These are phyloP conservation scores for Urocitellus parryii DNA, from an alignment of 2,113 vertebrate genomes.

Conservation along the genomic window DNA sequence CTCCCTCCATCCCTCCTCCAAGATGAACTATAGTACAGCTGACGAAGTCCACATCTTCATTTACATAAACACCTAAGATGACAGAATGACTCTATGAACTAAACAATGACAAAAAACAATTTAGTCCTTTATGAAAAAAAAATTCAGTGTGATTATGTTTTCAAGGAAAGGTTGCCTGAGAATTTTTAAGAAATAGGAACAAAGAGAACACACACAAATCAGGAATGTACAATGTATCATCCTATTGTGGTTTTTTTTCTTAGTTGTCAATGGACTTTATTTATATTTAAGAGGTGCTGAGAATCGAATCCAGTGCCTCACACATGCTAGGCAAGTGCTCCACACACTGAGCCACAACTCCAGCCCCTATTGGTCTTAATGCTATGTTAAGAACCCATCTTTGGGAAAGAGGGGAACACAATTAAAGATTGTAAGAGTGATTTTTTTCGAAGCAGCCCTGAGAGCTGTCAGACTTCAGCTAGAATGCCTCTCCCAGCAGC, in stretches of 20 bases:
- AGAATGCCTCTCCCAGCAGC: constrained; percentile 29
- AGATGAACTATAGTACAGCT: not conserved
- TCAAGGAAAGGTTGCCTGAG: not conserved
- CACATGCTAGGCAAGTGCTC: too few relatives aligned
- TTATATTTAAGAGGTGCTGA: too few relatives aligned
- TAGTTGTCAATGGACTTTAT: too few relatives aligned
- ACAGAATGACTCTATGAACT: not conserved
- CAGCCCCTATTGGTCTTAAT: not conserved
- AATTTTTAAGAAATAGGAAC: not conserved
- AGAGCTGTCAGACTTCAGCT: not conserved
- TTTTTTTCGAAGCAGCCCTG: not conserved
- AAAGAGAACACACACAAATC: not conserved
- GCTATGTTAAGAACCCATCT: not conserved
- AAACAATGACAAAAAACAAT: not conserved
- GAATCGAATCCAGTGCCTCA: too few relatives aligned
- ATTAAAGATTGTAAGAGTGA: not conserved
- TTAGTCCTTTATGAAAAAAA: not conserved
- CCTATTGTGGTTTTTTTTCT: too few relatives aligned
- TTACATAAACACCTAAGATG: constrained; percentile 11
- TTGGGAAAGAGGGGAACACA: constrained; percentile 44
- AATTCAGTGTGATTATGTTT: not conserved
- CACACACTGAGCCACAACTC: too few relatives aligned
- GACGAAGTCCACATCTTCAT: not conserved
- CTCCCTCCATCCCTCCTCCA: not conserved
- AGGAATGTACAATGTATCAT: not conserved